Conservation (phyloP, 2,888 invertebrate species). For the Aphodius granarius region DNA sequence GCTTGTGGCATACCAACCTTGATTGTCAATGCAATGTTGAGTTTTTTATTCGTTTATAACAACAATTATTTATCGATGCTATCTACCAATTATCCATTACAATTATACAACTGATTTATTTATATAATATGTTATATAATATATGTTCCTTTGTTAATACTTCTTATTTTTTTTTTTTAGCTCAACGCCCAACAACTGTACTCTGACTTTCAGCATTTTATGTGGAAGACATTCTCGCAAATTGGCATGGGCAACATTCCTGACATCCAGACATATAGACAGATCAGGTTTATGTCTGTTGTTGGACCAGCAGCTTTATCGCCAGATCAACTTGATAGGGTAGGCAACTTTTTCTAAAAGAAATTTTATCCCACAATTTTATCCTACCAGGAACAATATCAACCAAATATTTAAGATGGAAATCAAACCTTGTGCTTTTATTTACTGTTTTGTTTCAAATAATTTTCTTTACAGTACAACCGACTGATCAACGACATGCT, state of each 20-base stretch:
- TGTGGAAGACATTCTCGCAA: conserved; percentile 74
- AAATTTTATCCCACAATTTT: too few species aligned
- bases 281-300: conserved; percentile 73
- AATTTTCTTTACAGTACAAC: conserved; percentile 69
- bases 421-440: too few species aligned
- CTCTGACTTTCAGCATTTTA: conserved; percentile 79
- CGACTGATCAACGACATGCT: conserved; percentile 87
- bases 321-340: conserved; percentile 80
- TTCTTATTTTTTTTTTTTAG: conserved; percentile 54
- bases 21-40: not conserved
- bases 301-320: conserved; percentile 84
- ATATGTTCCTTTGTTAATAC: conserved; percentile 8
- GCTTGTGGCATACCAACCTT: not conserved
- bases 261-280: conserved; percentile 71
- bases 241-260: conserved; percentile 67
- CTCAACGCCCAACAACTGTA: conserved; percentile 79
- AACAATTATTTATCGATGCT: not conserved
- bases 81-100: not conserved
- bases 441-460: too few species aligned
- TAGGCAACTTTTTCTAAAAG: too few species aligned
- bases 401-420: too few species aligned
- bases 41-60: not conserved
- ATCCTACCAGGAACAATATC: too few species aligned
- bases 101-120: not conserved
- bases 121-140: not conserved